Percentiles rank a stretch among this genome's conserved stretches.
Conservation (phyloP, 2,888 invertebrate species). For the Sisyra terminalis region DNA sequence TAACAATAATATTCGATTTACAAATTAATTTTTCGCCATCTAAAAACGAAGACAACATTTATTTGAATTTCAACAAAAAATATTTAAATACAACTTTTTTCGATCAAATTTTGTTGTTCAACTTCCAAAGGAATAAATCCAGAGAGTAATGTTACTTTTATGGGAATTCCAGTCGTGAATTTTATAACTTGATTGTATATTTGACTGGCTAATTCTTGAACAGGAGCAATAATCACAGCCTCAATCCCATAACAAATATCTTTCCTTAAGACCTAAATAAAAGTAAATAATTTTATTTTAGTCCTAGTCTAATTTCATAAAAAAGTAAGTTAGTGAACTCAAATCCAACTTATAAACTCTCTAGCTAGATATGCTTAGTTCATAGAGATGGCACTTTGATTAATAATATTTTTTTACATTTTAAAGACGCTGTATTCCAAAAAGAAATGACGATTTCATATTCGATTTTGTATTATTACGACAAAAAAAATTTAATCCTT, state of each 20-base stretch:
- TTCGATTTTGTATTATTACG: no score
- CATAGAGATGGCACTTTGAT: no score
- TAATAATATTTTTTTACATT: no score
- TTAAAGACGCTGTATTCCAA: no score
- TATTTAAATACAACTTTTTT: slow-evolving; percentile 22
- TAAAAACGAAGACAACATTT: slow-evolving; percentile 23
- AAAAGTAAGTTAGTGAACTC: no score
- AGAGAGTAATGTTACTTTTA: slow-evolving; percentile 54
- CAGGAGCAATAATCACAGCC: slow-evolving; percentile 84
- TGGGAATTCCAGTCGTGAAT: slow-evolving; percentile 45
- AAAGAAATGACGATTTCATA: no score
- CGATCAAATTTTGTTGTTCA: slow-evolving; percentile 48
- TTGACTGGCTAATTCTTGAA: slow-evolving; percentile 80
- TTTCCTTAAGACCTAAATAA: slow-evolving; percentile 36
- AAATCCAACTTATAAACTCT: no score
- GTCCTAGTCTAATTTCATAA: no score
- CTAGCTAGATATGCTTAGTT: no score
- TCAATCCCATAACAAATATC: slow-evolving; percentile 49
- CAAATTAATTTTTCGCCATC: slow-evolving; percentile 33
- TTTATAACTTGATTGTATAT: slow-evolving; percentile 68
- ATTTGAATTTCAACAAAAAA: background rate
- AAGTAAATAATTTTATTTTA: slow-evolving; percentile 6
- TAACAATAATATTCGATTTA: slow-evolving; percentile 70
- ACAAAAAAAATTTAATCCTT: no score
- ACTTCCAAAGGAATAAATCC: slow-evolving; percentile 47